Percentiles rank a stretch among this genome's conserved stretches.
Evolutionary conservation across 2,113 vertebrate species (phyloP).

Genomic region (Panthera leo): DNA sequence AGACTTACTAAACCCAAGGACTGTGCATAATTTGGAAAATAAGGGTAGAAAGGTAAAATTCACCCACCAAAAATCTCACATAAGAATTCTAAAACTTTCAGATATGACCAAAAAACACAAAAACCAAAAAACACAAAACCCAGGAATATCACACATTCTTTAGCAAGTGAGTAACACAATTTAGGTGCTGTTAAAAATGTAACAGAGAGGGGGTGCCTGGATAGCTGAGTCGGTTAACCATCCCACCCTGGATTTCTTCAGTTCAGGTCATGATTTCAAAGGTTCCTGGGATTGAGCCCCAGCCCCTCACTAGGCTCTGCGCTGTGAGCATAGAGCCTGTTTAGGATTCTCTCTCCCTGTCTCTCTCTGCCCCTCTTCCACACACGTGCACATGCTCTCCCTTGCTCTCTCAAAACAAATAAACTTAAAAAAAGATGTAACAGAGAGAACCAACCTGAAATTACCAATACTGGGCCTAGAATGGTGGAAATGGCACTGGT

Average conservation of each 20-base stretch:
- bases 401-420: no score
- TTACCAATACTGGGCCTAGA: not conserved
- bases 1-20: not conserved
- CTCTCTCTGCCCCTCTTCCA: no score
- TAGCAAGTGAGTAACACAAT: not conserved
- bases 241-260: no score
- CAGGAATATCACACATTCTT: not conserved
- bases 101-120: not conserved
- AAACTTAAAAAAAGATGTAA: no score
- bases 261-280: no score
- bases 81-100: not conserved
- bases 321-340: no score
- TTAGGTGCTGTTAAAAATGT: not conserved
- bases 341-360: no score
- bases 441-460: not conserved
- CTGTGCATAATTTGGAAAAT: not conserved
- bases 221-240: no score
- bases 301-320: no score
- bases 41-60: not conserved
- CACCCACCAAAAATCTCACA: not conserved
- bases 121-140: not conserved
- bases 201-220: not conserved
- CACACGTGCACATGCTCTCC: no score
- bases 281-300: no score
- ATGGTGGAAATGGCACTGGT: not conserved